A percentile compares a stretch with the other conserved stretches of the same genome.
These are phyloP conservation scores for Chromis chromis DNA, from an alignment of 2,797 vertebrate genomes.

Conservation along the genomic window DNA sequence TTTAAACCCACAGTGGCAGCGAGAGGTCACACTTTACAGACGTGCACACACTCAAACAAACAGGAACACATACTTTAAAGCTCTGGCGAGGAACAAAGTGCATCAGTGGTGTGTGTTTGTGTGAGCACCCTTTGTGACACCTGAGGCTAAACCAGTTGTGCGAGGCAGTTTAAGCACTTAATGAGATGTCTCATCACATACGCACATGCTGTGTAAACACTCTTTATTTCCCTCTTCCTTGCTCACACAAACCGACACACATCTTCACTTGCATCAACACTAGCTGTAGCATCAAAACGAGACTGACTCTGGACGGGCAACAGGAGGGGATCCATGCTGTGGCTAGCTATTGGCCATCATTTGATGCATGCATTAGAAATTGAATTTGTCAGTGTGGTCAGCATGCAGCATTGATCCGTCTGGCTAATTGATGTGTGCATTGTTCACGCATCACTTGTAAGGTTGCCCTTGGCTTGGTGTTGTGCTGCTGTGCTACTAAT, in stretches of 20 bases:
- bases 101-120: constrained; percentile 16
- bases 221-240: constrained; percentile 1
- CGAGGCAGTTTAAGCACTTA: constrained; percentile 46
- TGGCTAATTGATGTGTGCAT: constrained; percentile 55
- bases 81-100: neutral
- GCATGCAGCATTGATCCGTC: constrained; percentile 48
- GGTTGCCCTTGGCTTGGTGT: constrained; percentile 23
- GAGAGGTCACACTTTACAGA: neutral
- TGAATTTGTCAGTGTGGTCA: constrained; percentile 56
- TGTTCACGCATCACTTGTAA: constrained; percentile 30
- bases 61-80: constrained; percentile 30
- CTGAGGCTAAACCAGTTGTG: constrained; percentile 36
- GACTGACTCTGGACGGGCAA: constrained; percentile 16
- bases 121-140: constrained; percentile 44
- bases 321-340: constrained; percentile 44
- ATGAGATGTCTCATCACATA: constrained; percentile 57
- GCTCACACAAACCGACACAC: constrained; percentile 3
- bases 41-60: neutral
- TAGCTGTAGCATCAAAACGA: constrained; percentile 36
- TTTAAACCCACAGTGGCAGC: constrained; percentile 26
- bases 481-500: constrained; percentile 19
- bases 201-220: constrained; percentile 24
- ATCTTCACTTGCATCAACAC: neutral
- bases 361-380: constrained; percentile 56
- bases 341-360: constrained; percentile 31